These are phyloP conservation scores for Aphelenchoides fujianensis DNA, from an alignment of 1,140 invertebrate species.

Conservation along the genomic window DNA sequence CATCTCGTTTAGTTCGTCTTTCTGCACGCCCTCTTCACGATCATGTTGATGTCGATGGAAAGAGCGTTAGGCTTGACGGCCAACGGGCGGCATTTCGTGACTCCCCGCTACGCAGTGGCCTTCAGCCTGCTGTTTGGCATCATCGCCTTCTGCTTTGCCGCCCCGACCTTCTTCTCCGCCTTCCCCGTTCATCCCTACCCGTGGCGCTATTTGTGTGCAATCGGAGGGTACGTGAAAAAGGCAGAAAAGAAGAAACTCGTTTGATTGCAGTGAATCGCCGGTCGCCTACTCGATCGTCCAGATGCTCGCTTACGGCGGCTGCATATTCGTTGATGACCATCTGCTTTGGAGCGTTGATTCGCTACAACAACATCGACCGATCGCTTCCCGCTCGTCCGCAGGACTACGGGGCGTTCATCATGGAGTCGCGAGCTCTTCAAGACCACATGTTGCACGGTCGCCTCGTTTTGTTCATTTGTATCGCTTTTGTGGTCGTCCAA, in stretches of 20 bases:
- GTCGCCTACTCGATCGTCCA: slow-evolving; percentile 42
- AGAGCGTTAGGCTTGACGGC: slow-evolving; percentile 36
- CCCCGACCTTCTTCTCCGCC: slow-evolving; percentile 27
- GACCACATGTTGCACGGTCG: slow-evolving; percentile 40
- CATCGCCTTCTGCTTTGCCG: slow-evolving; percentile 34
- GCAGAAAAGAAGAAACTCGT: neutral
- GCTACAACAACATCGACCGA: slow-evolving; percentile 29
- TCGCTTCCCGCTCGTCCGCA: slow-evolving; percentile 41
- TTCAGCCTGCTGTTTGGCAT: slow-evolving; percentile 30
- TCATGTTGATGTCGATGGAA: slow-evolving; percentile 46
- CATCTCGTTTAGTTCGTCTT: slow-evolving; percentile 37
- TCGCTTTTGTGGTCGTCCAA: slow-evolving; percentile 41
- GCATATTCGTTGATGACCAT: slow-evolving; percentile 39
- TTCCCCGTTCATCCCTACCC: slow-evolving; percentile 32
- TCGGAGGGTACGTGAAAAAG: slow-evolving; percentile 35
- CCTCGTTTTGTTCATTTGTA: slow-evolving; percentile 34
- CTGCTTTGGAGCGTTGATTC: slow-evolving; percentile 45
- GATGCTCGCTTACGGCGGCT: slow-evolving; percentile 44
- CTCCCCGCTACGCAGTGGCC: slow-evolving; percentile 23
- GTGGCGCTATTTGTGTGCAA: slow-evolving; percentile 45
- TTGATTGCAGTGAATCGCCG: slow-evolving; percentile 30
- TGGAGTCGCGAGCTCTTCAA: slow-evolving; percentile 40
- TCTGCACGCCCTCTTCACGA: slow-evolving; percentile 24
- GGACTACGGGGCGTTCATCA: slow-evolving; percentile 43
- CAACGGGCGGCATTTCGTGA: slow-evolving; percentile 39